Base-by-base conservation (phyloP, 2,888 invertebrate species). In the Alcis repandata region DNA sequence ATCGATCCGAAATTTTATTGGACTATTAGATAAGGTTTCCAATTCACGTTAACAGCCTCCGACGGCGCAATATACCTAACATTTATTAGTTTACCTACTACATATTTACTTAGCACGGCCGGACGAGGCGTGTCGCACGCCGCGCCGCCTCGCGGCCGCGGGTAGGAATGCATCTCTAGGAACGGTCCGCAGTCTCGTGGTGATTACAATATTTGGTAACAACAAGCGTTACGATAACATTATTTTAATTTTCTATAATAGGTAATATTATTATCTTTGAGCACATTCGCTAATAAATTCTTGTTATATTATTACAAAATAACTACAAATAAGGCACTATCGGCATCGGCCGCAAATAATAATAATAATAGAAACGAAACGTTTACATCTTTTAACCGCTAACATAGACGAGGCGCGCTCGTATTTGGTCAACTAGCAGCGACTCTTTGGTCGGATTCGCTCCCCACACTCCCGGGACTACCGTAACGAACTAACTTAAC, bases 381-480 rank as follows among this genome's bases (percentile, higher is more conserved):
- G 41, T 41, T 20, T 22, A 22, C n/a, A n/a, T 20, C 19, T n/a
- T 9, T 13, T 15, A 33, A 45, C 36, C 33, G n/a, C 33, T 69
- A 68, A 69, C 70, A 71, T 69, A 57, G 70, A 48, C 62, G 49
- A 48, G 40, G 67, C 45, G 45, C 13, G 46, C 38, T 62, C 32
- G 43, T 79, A 79, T 87, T 85, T 88, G 88, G 88, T 84, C 79
- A 77, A 78, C 84, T 85, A 85, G 86, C 86, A 75, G 77, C 77
- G 80, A 75, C 76, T 69, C 70, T 69, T 73, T 71, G 77, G 70
- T 69, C 77, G 77, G 69, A 70, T 52, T 41, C 40, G 43, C 69
- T 72, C 70, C 64, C 67, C 68, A 67, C 71, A 46, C 54, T 1
- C 68, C 69, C 70, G 61, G 66, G 11, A 65, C 71, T 45, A 43